Conservation (phyloP, 2,888 invertebrate genomes). For the Drosophila differens region DNA sequence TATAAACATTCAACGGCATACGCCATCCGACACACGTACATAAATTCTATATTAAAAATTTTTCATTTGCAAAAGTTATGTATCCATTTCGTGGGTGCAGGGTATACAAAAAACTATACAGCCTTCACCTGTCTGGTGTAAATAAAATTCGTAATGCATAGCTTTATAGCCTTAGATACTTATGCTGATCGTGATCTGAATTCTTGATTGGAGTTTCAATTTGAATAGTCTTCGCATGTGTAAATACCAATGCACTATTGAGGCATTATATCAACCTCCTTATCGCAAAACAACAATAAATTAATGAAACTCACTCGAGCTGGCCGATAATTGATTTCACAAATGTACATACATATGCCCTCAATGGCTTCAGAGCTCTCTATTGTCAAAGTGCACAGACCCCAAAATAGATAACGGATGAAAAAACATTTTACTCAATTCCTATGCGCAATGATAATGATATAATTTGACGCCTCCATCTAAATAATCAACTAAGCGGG, state of each 20-base stretch:
- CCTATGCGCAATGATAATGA: neutral
- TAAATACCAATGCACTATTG: neutral
- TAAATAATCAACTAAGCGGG: constrained; percentile 1
- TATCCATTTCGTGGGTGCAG: neutral
- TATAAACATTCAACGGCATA: neutral
- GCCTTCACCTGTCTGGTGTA: neutral
- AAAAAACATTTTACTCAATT: neutral
- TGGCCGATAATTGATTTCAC: constrained; percentile 2
- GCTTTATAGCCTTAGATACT: neutral
- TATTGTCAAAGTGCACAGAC: constrained; percentile 16
- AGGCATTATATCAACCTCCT: constrained; percentile 1
- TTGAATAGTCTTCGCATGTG: neutral
- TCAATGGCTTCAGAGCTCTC: neutral
- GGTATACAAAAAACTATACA: neutral
- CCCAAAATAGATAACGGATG: constrained; percentile 22
- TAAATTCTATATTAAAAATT: neutral
- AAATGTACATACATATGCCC: neutral
- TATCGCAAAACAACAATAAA: constrained; percentile 5
- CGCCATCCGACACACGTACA: neutral
- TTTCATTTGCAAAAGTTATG: neutral
- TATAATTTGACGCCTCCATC: constrained; percentile 5
- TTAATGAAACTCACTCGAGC: constrained; percentile 2
- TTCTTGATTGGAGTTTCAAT: neutral
- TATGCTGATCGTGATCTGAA: constrained; percentile 6
- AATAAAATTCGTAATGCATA: neutral